Base-by-base conservation (phyloP, 1,140 invertebrate species). In the Helicoverpa armigera region DNA sequence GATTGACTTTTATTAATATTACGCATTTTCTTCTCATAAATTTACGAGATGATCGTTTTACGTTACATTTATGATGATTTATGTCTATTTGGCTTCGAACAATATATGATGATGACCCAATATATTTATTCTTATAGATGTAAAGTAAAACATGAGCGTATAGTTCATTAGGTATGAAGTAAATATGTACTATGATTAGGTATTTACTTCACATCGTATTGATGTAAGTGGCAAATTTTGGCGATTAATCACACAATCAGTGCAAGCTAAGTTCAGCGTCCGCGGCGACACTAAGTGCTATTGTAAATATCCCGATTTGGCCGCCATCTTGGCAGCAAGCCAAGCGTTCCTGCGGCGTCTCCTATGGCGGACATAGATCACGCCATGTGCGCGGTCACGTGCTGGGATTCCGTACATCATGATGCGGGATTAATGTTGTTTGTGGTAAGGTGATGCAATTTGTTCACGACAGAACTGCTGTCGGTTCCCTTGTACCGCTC, bases 281-380 rank as follows among this genome's bases (percentile, higher is more conserved):
- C 88, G 87, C 81, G 77, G 72, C 83, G 79, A 85, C 75, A 82
- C 29, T 65, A 81, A 69, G 72, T 72, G 77, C 82, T 77, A 83
- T 61, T 78, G 87, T 87, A 86, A 89, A 88, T 85, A 87, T 88
- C 87, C 88, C 84, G 84, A 89, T 91, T 88, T 86, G 89, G 87
- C 84, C 79, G 83, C 67, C 80, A 78, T 35, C 48, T 81, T 92
- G 90, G 89, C 89, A 83, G 1, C 7, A n/a, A n/a, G 82, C 90
- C 90, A 91, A 74, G 61, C 83, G 48, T 75, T 70, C 72, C 50
- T 63, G 56, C 13, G 23, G 58, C 58, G 58, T 53, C 82, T 51
- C 31, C 65, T 87, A 83, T 85, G 87, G 86, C 87, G 23, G 54
- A 90, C 88, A 88, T 88, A 77, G 78, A 88, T 85, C 79, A 82